A percentile compares a stretch with the other conserved stretches of the same genome.
These are phyloP conservation scores for Chaetogeoica ovagalla DNA, from an alignment of 2,888 invertebrate genomes.

Conservation along the genomic window DNA sequence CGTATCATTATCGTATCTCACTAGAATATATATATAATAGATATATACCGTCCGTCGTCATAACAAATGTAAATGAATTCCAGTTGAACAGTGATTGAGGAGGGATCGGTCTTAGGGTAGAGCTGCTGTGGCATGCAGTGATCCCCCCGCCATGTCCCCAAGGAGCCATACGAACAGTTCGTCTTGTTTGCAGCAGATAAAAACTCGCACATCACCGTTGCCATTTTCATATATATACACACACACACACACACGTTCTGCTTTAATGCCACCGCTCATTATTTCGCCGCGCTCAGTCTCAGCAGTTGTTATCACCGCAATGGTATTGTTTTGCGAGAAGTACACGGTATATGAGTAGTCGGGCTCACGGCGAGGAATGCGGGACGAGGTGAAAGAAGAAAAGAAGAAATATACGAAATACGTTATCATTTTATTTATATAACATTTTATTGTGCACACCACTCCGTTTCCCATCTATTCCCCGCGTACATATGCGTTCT, in stretches of 20 bases:
- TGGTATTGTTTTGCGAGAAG: background rate
- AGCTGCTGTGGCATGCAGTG: background rate
- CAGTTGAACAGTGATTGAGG: conserved; percentile 38
- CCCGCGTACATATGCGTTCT: background rate
- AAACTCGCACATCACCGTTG: conserved; percentile 32
- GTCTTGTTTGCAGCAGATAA: conserved; percentile 47
- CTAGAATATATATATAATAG: background rate
- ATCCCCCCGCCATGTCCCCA: conserved; percentile 2
- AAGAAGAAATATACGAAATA: conserved; percentile 13
- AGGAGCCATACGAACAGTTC: conserved; percentile 41
- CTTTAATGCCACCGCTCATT: conserved; percentile 43
- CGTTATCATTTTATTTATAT: background rate
- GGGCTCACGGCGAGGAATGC: background rate
- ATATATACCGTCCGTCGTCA: conserved; percentile 17
- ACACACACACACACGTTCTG: background rate
- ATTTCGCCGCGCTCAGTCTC: conserved; percentile 17
- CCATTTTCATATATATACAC: background rate
- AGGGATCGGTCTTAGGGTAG: conserved; percentile 12
- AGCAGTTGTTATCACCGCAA: conserved; percentile 26
- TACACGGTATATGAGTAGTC: background rate
- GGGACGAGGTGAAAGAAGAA: background rate
- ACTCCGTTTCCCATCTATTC: background rate
- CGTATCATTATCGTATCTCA: background rate
- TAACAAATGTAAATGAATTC: conserved; percentile 50
- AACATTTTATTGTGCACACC: background rate